Conservation (phyloP, 2,888 invertebrate species). For the Nomada fabriciana region DNA sequence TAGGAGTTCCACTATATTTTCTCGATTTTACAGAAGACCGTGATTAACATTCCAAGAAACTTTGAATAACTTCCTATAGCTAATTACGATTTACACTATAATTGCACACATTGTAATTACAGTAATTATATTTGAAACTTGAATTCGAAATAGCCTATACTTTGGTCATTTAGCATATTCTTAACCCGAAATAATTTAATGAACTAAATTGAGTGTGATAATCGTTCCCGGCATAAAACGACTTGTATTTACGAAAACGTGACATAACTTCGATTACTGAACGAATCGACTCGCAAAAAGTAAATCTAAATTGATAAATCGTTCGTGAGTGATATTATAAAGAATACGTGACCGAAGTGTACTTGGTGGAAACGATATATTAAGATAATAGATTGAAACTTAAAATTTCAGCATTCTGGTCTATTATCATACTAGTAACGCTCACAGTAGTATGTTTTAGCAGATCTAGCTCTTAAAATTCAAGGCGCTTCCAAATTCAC, state of each 20-base stretch:
- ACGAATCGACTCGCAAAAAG: background rate
- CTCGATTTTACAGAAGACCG: background rate
- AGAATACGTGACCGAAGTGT: conserved; percentile 31
- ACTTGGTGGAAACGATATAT: too few species aligned
- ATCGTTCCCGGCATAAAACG: background rate
- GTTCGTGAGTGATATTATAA: conserved; percentile 19
- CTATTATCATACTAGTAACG: too few species aligned
- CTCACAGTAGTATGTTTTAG: too few species aligned
- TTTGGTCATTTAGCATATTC: conserved; percentile 4
- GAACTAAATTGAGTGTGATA: background rate
- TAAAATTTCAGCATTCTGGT: too few species aligned
- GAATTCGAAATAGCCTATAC: background rate
- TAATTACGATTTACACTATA: background rate
- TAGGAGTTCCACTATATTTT: background rate
- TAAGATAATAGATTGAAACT: too few species aligned
- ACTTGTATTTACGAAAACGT: background rate
- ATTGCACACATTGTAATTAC: background rate
- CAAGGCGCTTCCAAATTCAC: too few species aligned
- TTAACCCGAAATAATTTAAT: background rate
- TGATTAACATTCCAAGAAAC: background rate
- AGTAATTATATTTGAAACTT: background rate
- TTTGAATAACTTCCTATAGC: background rate
- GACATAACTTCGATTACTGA: background rate
- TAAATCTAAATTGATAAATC: conserved; percentile 3
- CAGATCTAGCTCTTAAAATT: too few species aligned